Conservation (phyloP, 1,140 invertebrate genomes). For the Sitodiplosis mosellana region DNA sequence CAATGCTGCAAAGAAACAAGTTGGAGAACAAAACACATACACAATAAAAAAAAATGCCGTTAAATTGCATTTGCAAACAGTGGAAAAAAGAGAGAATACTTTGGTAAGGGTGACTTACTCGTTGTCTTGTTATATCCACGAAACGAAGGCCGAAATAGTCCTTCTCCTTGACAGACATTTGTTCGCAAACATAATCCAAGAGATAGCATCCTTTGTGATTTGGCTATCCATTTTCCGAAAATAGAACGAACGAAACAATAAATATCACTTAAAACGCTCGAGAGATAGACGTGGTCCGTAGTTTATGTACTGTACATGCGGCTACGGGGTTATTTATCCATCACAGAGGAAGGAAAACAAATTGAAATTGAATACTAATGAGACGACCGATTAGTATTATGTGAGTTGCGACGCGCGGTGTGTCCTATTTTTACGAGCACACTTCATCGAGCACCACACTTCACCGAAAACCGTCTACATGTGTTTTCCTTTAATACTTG, state of each 20-base stretch:
- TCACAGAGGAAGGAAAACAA: neutral
- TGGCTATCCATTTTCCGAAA: conserved; percentile 41
- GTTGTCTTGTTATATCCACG: conserved; percentile 80
- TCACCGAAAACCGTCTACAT: no score
- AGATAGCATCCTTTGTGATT: conserved; percentile 86
- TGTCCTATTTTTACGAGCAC: neutral
- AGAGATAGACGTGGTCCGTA: neutral
- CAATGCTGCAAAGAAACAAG: conserved; percentile 62
- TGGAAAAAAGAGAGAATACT: neutral
- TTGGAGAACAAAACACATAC: neutral
- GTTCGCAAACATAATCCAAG: conserved; percentile 82
- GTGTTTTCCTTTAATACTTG: no score
- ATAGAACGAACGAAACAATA: neutral
- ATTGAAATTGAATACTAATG: neutral
- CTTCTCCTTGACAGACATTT: conserved; percentile 85
- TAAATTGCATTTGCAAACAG: neutral
- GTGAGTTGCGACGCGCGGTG: neutral
- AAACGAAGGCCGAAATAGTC: conserved; percentile 95
- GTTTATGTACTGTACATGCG: neutral
- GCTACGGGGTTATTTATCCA: no score
- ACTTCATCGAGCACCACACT: neutral
- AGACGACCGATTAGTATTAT: neutral
- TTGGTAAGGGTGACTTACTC: conserved; percentile 41
- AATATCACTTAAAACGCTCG: neutral
- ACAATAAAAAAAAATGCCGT: neutral